Base-by-base conservation (phyloP, 2,888 invertebrate species). In the Lamellibrachia columna region DNA sequence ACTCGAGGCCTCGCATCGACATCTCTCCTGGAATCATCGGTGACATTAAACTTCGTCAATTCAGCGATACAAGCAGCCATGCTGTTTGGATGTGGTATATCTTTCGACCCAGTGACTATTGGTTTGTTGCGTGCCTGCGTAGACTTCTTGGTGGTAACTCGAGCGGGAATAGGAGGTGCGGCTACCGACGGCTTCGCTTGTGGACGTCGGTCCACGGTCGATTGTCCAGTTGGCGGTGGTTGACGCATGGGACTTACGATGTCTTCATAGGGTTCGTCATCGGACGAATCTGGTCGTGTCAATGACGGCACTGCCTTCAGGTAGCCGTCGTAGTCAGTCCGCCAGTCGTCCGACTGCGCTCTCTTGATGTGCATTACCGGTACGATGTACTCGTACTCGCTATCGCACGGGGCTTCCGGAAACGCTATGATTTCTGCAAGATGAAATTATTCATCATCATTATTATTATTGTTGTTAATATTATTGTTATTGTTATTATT, bases 401-500 rank as follows among this genome's bases (percentile, higher is more conserved):
- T 75, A 0, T 75, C 22, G 75, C 75, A 6, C 75, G 75, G 22
- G 22, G 75, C n/a, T 75, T 75, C 22, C 75, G 75, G 75, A 22
- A 75, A 75, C 75, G n/a, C 75, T 75, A 75, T 75, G 75, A 75
- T 22, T 75, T 75, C 75, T 75, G 75, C 75, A 75, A 75, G 15
- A 75, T 6, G 75, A 22, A 15, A 75, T 75, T 2, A 22, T 6
- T 75, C 75, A 6, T 22, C n/a, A 75, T 22, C n/a, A 15, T 11
- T 22, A 60, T 11, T 11, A 11, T 1, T 11, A 60, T 22, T 15
- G 15, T 22, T 22, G 0, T 15, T n/a, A 75, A 3, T 75, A 22
- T 75, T 15, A 22, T 3, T 15, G 2, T 75, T 40, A 40, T 40
- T 40, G n/a, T n/a, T n/a, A n/a, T n/a, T n/a, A n/a, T n/a, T n/a